Conservation (phyloP, 30 jellyfish, hydroid and myxozoan genomes). For the Catostylus mosaicus region DNA sequence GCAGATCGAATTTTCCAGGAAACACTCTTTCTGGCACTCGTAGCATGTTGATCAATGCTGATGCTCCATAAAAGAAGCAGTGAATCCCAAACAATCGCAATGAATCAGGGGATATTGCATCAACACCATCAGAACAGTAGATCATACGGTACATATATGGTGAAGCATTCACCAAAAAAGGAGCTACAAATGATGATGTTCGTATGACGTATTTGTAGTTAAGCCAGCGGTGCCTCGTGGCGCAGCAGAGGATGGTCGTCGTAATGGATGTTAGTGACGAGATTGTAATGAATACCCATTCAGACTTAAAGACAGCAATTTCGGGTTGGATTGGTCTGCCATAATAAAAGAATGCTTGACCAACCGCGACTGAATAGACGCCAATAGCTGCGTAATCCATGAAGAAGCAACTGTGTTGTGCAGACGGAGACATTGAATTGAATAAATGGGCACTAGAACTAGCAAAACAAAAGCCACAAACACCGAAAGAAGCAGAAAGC, state of each 20-base stretch:
- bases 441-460: slow-evolving; percentile 94
- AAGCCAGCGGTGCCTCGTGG: slow-evolving; percentile 80
- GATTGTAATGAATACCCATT: slow-evolving; percentile 39
- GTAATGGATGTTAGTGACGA: slow-evolving; percentile 73
- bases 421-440: slow-evolving; percentile 85
- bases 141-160: slow-evolving; percentile 84
- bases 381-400: slow-evolving; percentile 97
- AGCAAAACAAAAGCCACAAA: slow-evolving; percentile 82
- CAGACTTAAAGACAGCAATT: slow-evolving; percentile 19
- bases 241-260: slow-evolving; percentile 83
- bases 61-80: slow-evolving; percentile 52
- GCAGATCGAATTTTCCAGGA: slow-evolving; percentile 90
- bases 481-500: slow-evolving; percentile 78
- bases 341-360: slow-evolving; percentile 86
- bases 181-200: slow-evolving; percentile 77
- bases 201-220: slow-evolving; percentile 71
- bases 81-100: slow-evolving; percentile 71
- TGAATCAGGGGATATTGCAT: slow-evolving; percentile 38
- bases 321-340: slow-evolving; percentile 69
- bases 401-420: slow-evolving; percentile 86
- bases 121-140: slow-evolving; percentile 49
- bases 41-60: slow-evolving; percentile 88
- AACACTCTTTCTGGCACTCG: slow-evolving; percentile 87
- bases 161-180: slow-evolving; percentile 88
- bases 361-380: slow-evolving; percentile 91